A percentile compares a stretch with the other conserved stretches of the same genome.
Evolutionary conservation across 2,113 vertebrate species (phyloP).

Genomic region (Psephotus haematonotus): DNA sequence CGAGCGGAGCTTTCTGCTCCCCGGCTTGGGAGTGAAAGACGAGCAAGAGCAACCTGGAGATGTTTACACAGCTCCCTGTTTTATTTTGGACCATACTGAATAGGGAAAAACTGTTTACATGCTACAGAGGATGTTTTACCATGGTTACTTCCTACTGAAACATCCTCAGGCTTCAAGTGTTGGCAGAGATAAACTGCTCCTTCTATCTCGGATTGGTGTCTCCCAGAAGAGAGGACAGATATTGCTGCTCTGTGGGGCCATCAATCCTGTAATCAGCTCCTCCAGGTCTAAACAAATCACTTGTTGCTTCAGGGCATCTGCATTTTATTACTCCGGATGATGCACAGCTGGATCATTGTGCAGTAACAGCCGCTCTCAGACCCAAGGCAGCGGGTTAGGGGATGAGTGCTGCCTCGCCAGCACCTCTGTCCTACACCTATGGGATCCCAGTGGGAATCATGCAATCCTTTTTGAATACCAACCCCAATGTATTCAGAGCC

Average conservation of each 20-base stretch:
- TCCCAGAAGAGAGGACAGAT: neutral
- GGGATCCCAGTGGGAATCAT: neutral
- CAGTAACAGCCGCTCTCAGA: neutral
- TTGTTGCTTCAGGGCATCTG: neutral
- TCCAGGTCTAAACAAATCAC: neutral
- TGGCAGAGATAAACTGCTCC: slow-evolving; percentile 12
- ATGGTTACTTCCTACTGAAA: slow-evolving; percentile 55
- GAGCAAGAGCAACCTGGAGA: slow-evolving; percentile 28
- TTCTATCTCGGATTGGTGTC: neutral
- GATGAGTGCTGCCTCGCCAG: neutral
- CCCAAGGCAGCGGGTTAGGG: rapidly evolving
- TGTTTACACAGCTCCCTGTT: slow-evolving; percentile 61
- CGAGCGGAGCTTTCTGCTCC: neutral
- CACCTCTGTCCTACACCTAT: neutral
- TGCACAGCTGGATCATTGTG: neutral
- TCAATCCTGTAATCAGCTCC: neutral
- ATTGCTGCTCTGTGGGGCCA: neutral
- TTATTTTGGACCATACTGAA: slow-evolving; percentile 48
- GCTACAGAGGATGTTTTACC: slow-evolving; percentile 63
- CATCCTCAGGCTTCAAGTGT: neutral
- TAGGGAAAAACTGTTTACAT: slow-evolving; percentile 53
- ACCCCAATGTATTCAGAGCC: rapidly evolving
- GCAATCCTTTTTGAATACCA: neutral
- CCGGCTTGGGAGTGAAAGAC: slow-evolving; percentile 17
- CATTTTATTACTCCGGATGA: neutral